Evolutionary conservation across 2,113 vertebrate genomes (phyloP), one percentile per base, ranked within the genome.

Genomic region (Accipiter cooperii): DNA sequence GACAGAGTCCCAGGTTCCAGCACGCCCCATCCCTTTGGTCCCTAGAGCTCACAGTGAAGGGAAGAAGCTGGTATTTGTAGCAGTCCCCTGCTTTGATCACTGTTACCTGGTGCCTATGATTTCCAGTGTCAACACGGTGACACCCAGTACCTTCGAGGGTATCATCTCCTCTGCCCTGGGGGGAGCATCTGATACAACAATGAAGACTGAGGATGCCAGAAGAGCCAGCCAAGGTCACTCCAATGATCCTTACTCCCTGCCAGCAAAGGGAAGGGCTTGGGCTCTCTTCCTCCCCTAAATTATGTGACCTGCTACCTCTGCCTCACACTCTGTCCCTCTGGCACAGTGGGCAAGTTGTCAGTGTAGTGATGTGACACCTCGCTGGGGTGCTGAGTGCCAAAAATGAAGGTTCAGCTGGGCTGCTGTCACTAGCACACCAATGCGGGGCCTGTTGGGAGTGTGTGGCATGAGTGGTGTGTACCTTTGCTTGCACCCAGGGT

Each of bases 381-480:
- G 49, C 68, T 34, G 68, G 58, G 63, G 49, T 77, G 71, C 40
- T 13, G 57, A 64, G 58, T 8, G 24, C 52, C 71, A 22, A 47
- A 55, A 89, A 58, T 1, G 14, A 40, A n/a, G 58, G 29, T 49
- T 42, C 1, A 11, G 38, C 65, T 60, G 51, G 0, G 1, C 51
- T 87, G 82, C 44, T 64, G 57, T 57, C 47, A 3, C 19, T 68
- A 2, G 1, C 73, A 24, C 24, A 17, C 16, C 2, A 10, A 3
- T 1, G 40, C 19, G 19, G 49, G 26, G 17, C 33, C 38, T 57
- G 46, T 31, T 28, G 42, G n/a, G 77, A 61, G 21, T 0, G 0
- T 18, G 44, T 1, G 6, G 61, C 3, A 2, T 0, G 0, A 36
- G 38, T 9, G 2, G 4, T 25, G 33, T 33, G 28, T 69, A 65